Percentiles rank a stretch among this genome's conserved stretches.
Evolutionary conservation across 2,797 vertebrate species (phyloP).

Genomic region (Silurus aristotelis): DNA sequence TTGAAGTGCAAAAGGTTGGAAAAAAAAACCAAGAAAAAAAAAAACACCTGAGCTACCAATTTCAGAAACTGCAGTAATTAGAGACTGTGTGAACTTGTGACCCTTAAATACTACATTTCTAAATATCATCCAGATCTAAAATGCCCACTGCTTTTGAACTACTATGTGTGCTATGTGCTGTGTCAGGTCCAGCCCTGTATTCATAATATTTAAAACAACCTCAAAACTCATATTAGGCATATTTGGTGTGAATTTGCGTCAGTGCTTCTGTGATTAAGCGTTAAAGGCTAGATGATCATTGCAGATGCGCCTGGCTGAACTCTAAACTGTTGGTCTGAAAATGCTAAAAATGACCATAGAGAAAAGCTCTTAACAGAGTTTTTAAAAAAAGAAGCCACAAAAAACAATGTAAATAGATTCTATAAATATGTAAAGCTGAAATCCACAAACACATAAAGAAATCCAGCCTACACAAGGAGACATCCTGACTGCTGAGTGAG

Average conservation of each 20-base stretch:
- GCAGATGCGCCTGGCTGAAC: no score
- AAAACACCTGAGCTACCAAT: not conserved
- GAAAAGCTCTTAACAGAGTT: not conserved
- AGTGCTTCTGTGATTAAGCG: not conserved
- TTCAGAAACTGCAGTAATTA: not conserved
- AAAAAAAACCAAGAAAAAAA: not conserved
- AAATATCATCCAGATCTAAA: not conserved
- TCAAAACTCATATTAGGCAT: conserved; percentile 28
- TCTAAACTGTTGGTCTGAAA: not conserved
- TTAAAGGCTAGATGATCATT: not conserved
- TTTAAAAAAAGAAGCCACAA: not conserved
- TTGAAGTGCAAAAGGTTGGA: not conserved
- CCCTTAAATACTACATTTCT: not conserved
- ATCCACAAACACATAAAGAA: not conserved
- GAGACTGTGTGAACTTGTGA: not conserved
- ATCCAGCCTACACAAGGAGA: conserved; percentile 12
- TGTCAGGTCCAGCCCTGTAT: not conserved
- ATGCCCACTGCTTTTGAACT: not conserved
- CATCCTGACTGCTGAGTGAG: conserved; percentile 22
- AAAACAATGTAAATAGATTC: conserved; percentile 10
- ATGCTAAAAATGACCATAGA: not conserved
- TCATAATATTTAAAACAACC: conserved; percentile 1
- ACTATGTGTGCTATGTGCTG: not conserved
- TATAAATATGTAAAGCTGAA: conserved; percentile 22
- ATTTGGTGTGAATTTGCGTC: not conserved